Evolutionary conservation across 2,113 vertebrate species (phyloP).

Genomic region (Corythoichthys intestinalis): DNA sequence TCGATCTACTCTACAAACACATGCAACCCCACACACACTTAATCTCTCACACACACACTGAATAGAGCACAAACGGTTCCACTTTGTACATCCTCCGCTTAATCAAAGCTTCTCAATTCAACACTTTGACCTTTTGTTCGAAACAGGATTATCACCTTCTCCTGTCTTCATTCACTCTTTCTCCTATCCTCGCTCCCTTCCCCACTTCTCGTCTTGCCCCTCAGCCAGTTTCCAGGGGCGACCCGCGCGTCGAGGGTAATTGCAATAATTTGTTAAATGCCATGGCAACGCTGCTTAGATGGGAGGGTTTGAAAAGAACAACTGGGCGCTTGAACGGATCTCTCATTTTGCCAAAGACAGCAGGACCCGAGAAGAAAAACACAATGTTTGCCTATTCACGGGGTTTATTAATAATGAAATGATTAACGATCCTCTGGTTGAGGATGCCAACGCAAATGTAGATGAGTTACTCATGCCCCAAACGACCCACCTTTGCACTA

Average conservation of each 20-base stretch:
- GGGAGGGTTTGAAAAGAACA: conserved; percentile 86
- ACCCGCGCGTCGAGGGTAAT: conserved; percentile 99
- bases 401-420: conserved; percentile 98
- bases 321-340: conserved; percentile 46
- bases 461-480: conserved; percentile 16
- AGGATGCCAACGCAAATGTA: conserved; percentile 88
- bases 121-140: conserved; percentile 99
- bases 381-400: conserved; percentile 96
- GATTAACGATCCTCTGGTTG: conserved; percentile 93
- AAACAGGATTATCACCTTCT: conserved; percentile 99
- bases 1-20: conserved; percentile 40
- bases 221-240: conserved; percentile 95
- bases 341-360: conserved; percentile 91
- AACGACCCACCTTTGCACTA: conserved; percentile 15
- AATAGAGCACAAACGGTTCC: conserved; percentile 75
- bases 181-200: conserved; percentile 79
- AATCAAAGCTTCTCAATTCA: conserved; percentile 99
- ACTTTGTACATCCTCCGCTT: conserved; percentile 99
- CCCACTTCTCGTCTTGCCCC: conserved; percentile 77
- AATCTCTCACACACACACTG: conserved; percentile 28
- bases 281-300: conserved; percentile 99
- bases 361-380: conserved; percentile 83
- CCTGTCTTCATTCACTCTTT: conserved; percentile 70
- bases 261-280: conserved; percentile 99
- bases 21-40: conserved; percentile 10